Conservation (phyloP, 2,888 invertebrate species). For the Gymnoscelis rufifasciata region DNA sequence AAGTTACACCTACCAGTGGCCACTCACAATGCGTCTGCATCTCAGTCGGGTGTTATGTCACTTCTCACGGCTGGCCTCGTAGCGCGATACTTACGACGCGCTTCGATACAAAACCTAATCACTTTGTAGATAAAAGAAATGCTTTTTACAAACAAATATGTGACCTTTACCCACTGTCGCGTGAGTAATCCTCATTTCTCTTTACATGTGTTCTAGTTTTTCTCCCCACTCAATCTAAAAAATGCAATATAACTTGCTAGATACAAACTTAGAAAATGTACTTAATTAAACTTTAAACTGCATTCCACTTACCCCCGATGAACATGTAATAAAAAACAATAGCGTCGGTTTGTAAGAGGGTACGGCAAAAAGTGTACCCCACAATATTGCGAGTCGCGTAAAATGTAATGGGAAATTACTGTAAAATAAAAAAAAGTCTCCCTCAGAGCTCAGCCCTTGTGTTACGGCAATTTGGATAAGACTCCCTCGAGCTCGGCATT, state of each 20-base stretch:
- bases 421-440: constrained; percentile 69
- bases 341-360: constrained; percentile 29
- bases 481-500: constrained; percentile 43
- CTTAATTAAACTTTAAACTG: constrained; percentile 29
- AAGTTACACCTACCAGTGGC: constrained; percentile 17
- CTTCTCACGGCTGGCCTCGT: constrained; percentile 6
- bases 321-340: constrained; percentile 39
- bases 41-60: constrained; percentile 22
- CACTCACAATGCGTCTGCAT: too few relatives aligned
- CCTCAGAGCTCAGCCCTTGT: constrained; percentile 58
- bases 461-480: constrained; percentile 72
- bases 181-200: constrained; percentile 1
- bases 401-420: constrained; percentile 74
- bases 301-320: constrained; percentile 23
- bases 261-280: constrained; percentile 14
- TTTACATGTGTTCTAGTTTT: not conserved
- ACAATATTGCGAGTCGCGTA: constrained; percentile 58
- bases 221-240: not conserved
- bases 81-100: constrained; percentile 27
- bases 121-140: constrained; percentile 36
- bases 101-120: constrained; percentile 49
- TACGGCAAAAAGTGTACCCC: constrained; percentile 58
- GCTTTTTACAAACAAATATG: constrained; percentile 26
- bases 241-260: constrained; percentile 5
- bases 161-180: constrained; percentile 12